Evolutionary conservation across 1,140 invertebrate species (phyloP), one percentile per base, ranked within the genome.

Genomic region (Rhysida immarginata): DNA sequence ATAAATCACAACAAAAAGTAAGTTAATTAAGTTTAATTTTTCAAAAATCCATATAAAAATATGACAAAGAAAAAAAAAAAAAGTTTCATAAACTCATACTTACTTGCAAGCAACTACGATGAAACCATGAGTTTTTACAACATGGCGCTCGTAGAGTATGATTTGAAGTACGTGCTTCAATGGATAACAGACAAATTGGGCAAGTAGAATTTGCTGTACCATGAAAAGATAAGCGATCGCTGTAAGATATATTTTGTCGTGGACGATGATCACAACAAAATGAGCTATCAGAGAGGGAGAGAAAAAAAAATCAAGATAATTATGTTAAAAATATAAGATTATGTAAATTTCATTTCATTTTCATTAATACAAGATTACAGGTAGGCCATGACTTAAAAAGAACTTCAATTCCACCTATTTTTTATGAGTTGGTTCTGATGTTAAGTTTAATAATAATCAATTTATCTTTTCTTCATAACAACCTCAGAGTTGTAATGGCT

Each of bases 101-200:
- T 67, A 79, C 77, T 68, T 78, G 77, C 55, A 82, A 69, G 70
- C 80, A 81, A 25, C 60, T 60, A 43, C 75, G 65, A 65, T 81
- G 79, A 63, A 80, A 81, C 74, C 74, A 80, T 3, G 77, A 71
- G 61, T 75, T 75, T 55, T 75, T 75, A 62, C 79, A 82, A 65
- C 80, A 82, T 0, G 78, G 75, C n/a, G 78, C 71, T 69, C 75
- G 74, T 13, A 81, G 57, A 2, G 75, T 75, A 27, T 66, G 56
- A 43, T 68, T 62, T 21, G 60, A 64, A 58, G 74, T 65, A 23
- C 59, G 35, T 0, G 68, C 62, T 49, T 71, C 57, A 11, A 80
- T 69, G 20, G 69, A 59, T 27, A 75, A 73, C 59, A 77, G 75
- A 67, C 79, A 81, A 60, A 82, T 79, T 13, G 68, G 66, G 68